Conservation (phyloP, 1,140 invertebrate genomes). For the Diorhabda sublineata region DNA sequence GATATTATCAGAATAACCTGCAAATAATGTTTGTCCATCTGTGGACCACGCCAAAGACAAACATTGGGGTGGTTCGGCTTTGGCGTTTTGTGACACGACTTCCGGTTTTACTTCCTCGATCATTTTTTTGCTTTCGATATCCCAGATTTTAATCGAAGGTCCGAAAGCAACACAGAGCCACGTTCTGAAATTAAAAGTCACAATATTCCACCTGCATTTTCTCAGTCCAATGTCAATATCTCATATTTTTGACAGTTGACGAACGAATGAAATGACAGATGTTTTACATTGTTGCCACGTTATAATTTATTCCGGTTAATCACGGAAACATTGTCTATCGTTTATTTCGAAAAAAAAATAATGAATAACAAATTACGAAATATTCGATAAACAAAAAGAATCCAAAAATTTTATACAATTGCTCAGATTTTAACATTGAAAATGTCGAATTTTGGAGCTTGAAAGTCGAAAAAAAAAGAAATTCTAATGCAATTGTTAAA, state of each 20-base stretch:
- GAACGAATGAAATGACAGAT: conserved; percentile 22
- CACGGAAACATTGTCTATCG: no score
- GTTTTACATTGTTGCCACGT: no score
- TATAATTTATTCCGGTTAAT: no score
- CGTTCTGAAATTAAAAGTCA: conserved; percentile 60
- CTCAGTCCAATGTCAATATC: conserved; percentile 44
- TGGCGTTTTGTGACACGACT: conserved; percentile 72
- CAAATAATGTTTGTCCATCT: conserved; percentile 98
- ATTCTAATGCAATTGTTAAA: no score
- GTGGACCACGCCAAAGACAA: conserved; percentile 98
- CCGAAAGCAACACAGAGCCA: conserved; percentile 99
- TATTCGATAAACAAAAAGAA: no score
- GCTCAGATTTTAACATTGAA: no score
- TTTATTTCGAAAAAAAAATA: no score
- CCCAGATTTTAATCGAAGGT: conserved; percentile 99
- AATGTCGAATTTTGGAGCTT: no score
- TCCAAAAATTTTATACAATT: no score
- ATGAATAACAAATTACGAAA: no score
- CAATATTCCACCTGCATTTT: conserved; percentile 48
- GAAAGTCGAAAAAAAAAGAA: no score
- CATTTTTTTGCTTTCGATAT: conserved; percentile 98
- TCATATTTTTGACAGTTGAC: conserved; percentile 41
- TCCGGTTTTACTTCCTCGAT: conserved; percentile 97
- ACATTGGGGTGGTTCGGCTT: conserved; percentile 91
- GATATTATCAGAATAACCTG: conserved; percentile 97